Conservation (phyloP, 2,113 vertebrate species). For the Ptychochromis oligacanthus region DNA sequence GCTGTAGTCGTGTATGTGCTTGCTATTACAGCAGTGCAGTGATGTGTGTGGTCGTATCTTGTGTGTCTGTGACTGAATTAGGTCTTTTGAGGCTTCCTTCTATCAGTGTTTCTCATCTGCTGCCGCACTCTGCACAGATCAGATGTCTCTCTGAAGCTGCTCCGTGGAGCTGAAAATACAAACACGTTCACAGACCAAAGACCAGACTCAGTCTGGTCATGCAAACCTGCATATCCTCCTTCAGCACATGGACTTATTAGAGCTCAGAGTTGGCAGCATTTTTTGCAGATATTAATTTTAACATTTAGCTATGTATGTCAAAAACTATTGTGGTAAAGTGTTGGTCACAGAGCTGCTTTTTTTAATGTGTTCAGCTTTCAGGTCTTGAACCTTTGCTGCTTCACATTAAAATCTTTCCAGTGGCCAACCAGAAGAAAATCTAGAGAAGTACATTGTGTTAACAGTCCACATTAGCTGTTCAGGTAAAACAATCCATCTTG, state of each 20-base stretch:
- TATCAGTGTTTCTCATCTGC: conserved; percentile 7
- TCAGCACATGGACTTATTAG: background rate
- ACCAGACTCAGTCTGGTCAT: background rate
- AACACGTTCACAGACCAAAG: background rate
- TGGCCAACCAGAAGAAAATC: background rate
- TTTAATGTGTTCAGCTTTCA: too few species aligned
- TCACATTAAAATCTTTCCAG: too few species aligned
- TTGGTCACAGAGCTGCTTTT: too few species aligned
- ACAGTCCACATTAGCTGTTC: background rate
- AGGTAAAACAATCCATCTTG: background rate
- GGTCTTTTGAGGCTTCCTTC: conserved; percentile 10
- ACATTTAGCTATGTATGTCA: background rate
- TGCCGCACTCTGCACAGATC: background rate
- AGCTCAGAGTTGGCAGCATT: background rate
- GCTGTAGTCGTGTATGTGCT: background rate
- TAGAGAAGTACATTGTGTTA: background rate
- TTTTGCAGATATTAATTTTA: background rate
- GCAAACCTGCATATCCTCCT: background rate
- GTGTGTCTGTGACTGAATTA: conserved; percentile 16
- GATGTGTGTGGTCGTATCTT: conserved; percentile 4
- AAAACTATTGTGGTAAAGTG: too few species aligned
- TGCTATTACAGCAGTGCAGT: background rate
- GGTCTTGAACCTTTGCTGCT: too few species aligned
- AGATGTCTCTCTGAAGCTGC: conserved; percentile 1
- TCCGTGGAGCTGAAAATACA: conserved; percentile 30